A percentile compares a stretch with the other conserved stretches of the same genome.
Conservation (phyloP, 2,113 vertebrate species). For the Butorides virescens region DNA sequence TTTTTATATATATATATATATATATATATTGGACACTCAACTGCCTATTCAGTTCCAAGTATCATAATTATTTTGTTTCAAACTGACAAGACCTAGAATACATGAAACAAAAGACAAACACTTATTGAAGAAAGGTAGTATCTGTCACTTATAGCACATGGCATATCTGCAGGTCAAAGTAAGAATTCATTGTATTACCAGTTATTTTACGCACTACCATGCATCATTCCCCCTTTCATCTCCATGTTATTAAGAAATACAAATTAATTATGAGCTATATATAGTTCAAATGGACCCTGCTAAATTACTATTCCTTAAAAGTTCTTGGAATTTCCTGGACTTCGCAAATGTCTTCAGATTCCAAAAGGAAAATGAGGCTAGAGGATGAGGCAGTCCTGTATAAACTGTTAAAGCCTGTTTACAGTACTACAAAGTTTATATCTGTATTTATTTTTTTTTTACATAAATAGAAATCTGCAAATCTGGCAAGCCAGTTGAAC, state of each 20-base stretch:
- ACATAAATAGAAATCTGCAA: background rate
- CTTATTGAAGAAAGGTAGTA: background rate
- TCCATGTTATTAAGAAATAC: background rate
- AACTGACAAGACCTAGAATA: background rate
- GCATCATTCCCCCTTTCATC: background rate
- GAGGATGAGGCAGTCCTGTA: background rate
- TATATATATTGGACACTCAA: background rate
- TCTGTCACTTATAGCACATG: background rate
- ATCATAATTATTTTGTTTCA: background rate
- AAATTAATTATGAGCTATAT: background rate
- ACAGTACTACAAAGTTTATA: background rate
- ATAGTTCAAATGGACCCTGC: background rate
- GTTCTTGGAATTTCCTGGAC: background rate
- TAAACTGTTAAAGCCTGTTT: background rate
- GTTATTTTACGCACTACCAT: background rate
- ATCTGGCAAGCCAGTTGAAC: background rate
- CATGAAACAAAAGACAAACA: background rate
- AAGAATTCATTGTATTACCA: background rate
- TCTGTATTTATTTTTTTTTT: background rate
- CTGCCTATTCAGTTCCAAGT: background rate
- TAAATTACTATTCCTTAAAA: background rate
- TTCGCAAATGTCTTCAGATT: background rate
- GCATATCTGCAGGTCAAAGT: background rate
- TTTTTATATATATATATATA: background rate
- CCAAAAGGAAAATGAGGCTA: background rate